Evolutionary conservation across 1,140 invertebrate genomes (phyloP).

Genomic region (Procambarus virginalis): DNA sequence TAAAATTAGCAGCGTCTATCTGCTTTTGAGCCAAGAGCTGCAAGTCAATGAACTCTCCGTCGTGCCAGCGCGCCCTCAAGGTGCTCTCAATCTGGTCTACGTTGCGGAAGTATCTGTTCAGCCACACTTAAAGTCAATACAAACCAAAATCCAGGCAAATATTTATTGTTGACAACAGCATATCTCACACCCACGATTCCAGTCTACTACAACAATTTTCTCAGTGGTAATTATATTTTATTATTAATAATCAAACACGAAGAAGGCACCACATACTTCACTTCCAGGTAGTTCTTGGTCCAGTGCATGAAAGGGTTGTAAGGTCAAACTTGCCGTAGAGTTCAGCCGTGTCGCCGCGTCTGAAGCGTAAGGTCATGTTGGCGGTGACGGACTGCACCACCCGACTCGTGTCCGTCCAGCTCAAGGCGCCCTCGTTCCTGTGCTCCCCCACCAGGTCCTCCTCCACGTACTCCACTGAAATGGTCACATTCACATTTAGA

Average conservation of each 20-base stretch:
- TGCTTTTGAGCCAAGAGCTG: slow-evolving; percentile 64
- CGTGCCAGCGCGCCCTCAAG: slow-evolving; percentile 67
- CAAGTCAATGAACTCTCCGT: slow-evolving; percentile 64
- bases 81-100: slow-evolving; percentile 65
- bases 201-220: no score
- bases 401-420: slow-evolving; percentile 44
- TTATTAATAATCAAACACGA: no score
- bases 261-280: slow-evolving; percentile 50
- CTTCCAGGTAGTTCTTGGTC: slow-evolving; percentile 65
- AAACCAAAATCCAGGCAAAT: no score
- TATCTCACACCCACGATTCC: no score
- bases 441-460: slow-evolving; percentile 58
- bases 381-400: slow-evolving; percentile 36
- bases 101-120: slow-evolving; percentile 51
- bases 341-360: slow-evolving; percentile 43
- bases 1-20: slow-evolving; percentile 61
- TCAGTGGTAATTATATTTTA: no score
- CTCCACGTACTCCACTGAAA: slow-evolving; percentile 45
- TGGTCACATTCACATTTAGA: no score
- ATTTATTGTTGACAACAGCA: no score
- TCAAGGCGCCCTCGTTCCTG: slow-evolving; percentile 46
- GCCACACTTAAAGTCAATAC: no score
- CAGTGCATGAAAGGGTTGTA: slow-evolving; percentile 67
- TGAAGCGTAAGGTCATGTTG: slow-evolving; percentile 37
- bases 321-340: slow-evolving; percentile 63